Evolutionary conservation across 2,113 vertebrate genomes (phyloP), one percentile per base, ranked within the genome.

Genomic region (Capricornis sumatraensis): DNA sequence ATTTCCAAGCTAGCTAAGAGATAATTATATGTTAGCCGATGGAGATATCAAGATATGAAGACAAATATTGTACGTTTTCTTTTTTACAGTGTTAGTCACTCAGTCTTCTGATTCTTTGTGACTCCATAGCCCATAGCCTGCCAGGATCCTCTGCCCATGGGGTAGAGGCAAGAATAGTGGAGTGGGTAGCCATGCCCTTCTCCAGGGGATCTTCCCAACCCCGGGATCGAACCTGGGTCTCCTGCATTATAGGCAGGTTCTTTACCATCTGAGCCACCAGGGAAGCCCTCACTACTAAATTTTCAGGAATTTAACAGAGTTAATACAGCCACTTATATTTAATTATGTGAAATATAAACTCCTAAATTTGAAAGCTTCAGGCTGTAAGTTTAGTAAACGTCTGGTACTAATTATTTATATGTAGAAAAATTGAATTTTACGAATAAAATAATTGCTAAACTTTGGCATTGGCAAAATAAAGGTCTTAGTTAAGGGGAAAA

Each of bases 361-460:
- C 45, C 50, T 62, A 50, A 79, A 8, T 86, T 86, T 78, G 53
- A 43, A 90, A 92, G 45, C 30, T 87, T 92, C 8, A 58, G 16
- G 43, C 71, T 93, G 19, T 30, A 90, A 96, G 47, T 82, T 93
- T 87, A 93, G 14, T 90, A 95, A 87, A 33, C 25, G 7, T 89
- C 21, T 96, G 40, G 7, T 89, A 43, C 3, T 9, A 82, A 12
- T 88, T 87, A 23, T 64, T 91, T 93, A 86, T 86, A 58, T 89
- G 57, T 97, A 85, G 33, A 87, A 93, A 96, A 89, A 58, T 87
- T 6, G 89, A 76, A 90, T 87, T 97, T 97, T 94, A 64, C 43
- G 92, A 78, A 79, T 94, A n/a, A 84, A 62, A 67, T 89, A 96
- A 30, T 78, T 88, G 30, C 78, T 93, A 81, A 84, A 55, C 50